Base-by-base conservation (phyloP, 2,797 vertebrate genomes). In the Aphelocoma californica region DNA sequence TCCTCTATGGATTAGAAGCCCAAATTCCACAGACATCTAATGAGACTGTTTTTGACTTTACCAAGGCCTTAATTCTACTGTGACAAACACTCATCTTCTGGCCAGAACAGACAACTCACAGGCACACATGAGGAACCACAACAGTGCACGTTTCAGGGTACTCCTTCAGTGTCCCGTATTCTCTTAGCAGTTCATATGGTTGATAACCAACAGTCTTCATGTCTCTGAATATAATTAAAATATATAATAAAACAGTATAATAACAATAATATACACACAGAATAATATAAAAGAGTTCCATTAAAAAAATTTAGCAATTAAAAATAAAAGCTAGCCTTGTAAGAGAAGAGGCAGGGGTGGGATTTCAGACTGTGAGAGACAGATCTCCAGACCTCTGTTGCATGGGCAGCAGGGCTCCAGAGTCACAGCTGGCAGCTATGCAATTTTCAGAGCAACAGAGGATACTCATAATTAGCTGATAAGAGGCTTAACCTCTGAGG, bases 61-160 rank as follows among this genome's bases (percentile, higher is more conserved):
- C 44, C n/a, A 51, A 66, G 28, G 42, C 18, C 36, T 87, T 74
- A 18, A 45, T 89, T 94, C 56, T 67, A 29, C 32, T 40, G 15
- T 70, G 77, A 82, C 32, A 57, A 91, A 71, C 18, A 12, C 53
- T 51, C 19, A 12, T 66, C 24, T 92, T 75, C 50, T 54, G 70
- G 16, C 18, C 58, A 75, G 65, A 89, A 34, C 17, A 61, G 32
- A 29, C 47, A 51, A 45, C 47, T 82, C 75, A 69, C 51, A 80
- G 58, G 60, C 31, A 73, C 21, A 12, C 12, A 11, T 5, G 47
- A 83, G 15, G 80, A 90, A 36, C 31, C 10, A 70, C 56, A 72
- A 58, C 15, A 62, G 28, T 2, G 1, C 29, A n/a, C 0, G 0
- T 64, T 84, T 71, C 34, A 50, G 38, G 12, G 17, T 47, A 16